A percentile compares a stretch with the other conserved stretches of the same genome.
These are phyloP conservation scores for Catamblyrhynchus diadema DNA, from an alignment of 2,797 vertebrate genomes.

Conservation along the genomic window DNA sequence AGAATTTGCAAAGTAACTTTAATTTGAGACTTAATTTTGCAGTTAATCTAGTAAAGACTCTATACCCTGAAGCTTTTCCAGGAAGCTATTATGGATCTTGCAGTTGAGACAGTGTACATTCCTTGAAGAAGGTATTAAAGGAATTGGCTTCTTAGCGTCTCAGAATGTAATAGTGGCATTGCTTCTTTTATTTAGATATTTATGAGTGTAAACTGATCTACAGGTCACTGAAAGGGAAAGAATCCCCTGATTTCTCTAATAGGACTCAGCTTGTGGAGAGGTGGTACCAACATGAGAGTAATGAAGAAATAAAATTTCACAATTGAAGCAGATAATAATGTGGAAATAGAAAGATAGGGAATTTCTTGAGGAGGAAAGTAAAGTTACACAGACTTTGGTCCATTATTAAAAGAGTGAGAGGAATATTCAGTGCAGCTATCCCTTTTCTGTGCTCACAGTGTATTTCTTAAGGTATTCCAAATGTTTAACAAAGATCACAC, in stretches of 20 bases:
- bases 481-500: not conserved
- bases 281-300: not conserved
- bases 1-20: not conserved
- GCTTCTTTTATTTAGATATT: not conserved
- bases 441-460: not conserved
- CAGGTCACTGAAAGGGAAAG: not conserved
- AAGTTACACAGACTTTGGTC: not conserved
- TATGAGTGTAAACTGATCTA: not conserved
- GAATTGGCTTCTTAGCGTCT: not conserved
- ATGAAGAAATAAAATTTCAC: not conserved
- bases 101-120: not conserved
- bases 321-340: not conserved
- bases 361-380: not conserved
- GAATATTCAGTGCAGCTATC: not conserved
- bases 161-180: not conserved
- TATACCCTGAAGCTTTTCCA: not conserved
- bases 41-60: not conserved
- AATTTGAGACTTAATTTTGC: not conserved
- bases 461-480: not conserved
- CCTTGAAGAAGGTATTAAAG: not conserved
- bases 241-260: not conserved
- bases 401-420: not conserved
- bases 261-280: not conserved
- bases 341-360: not conserved
- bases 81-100: not conserved